Evolutionary conservation across 1,140 invertebrate genomes (phyloP), one percentile per base, ranked within the genome.

Genomic region (Psilanteris sp.): DNA sequence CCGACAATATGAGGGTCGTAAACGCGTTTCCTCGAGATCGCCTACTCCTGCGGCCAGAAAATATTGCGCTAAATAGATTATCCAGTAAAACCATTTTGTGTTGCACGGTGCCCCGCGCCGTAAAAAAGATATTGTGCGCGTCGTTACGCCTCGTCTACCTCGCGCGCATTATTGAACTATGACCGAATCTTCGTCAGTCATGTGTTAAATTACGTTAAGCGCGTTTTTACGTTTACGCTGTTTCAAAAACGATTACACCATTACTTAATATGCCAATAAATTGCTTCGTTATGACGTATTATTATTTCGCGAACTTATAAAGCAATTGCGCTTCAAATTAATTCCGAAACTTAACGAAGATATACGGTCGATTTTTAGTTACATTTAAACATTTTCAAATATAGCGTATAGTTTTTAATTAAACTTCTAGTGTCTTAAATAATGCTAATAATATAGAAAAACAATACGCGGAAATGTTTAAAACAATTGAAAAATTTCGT

Each of bases 61-160:
- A 57, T 41, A 50, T 73, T 26, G 34, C 36, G 70, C 26, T 66
- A 66, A 73, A 66, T 64, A 54, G 62, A 67, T 74, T 75, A 74
- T 74, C 34, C 22, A 31, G 44, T 31, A 61, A 61, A 71, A 32
- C 36, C 26, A 31, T 52, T 70, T 48, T 15, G 16, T 43, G 31
- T 32, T 34, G 20, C 41, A 27, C 11, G 34, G 20, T 37, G 31
- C 66, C 31, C 41, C 46, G 39, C 26, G 10, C 32, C 43, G 32
- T 59, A 61, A 68, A n/a, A n/a, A 67, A 41, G 48, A 29, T 39
- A 66, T 71, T 66, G 73, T 59, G 52, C 34, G 44, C 29, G 18
- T 39, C 57, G 61, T 74, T 37, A 74, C 71, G 71, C 46, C 36
- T 61, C 36, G 57, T 31, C 39, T 41, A 34, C 13, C 36, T 13